Conservation (phyloP, 2,113 vertebrate species). For the Lethenteron reissneri region DNA sequence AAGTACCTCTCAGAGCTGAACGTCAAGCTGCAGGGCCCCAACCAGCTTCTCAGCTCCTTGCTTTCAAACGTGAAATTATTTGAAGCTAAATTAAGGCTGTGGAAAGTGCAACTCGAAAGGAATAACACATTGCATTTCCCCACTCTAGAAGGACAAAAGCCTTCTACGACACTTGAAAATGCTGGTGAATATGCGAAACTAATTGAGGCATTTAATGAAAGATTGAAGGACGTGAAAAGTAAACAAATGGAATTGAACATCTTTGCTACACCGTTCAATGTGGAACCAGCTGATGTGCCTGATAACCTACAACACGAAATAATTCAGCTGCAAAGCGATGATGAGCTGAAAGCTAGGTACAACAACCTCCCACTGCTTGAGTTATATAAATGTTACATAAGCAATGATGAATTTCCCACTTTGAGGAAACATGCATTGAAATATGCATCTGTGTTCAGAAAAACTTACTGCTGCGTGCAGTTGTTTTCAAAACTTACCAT, state of each 20-base stretch:
- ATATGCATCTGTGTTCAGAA: constrained; percentile 18
- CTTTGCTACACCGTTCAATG: constrained; percentile 17
- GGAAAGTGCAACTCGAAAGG: constrained; percentile 5
- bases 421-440: constrained; percentile 18
- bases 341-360: constrained; percentile 17
- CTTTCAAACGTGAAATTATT: background rate
- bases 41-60: background rate
- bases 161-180: constrained; percentile 13
- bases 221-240: constrained; percentile 16
- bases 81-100: constrained; percentile 5
- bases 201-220: constrained; percentile 14
- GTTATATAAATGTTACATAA: constrained; percentile 14
- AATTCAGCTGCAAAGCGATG: constrained; percentile 18
- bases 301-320: constrained; percentile 17
- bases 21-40: constrained; percentile 4
- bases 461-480: constrained; percentile 14
- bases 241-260: constrained; percentile 15
- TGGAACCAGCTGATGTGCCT: constrained; percentile 17
- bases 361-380: constrained; percentile 16
- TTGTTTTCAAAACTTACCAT: constrained; percentile 17
- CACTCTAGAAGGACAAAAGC: constrained; percentile 12
- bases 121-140: background rate
- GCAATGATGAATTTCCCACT: constrained; percentile 16
- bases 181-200: constrained; percentile 14
- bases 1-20: constrained; percentile 6